Base-by-base conservation (phyloP, 2,888 invertebrate species). In the Ischnura elegans region DNA sequence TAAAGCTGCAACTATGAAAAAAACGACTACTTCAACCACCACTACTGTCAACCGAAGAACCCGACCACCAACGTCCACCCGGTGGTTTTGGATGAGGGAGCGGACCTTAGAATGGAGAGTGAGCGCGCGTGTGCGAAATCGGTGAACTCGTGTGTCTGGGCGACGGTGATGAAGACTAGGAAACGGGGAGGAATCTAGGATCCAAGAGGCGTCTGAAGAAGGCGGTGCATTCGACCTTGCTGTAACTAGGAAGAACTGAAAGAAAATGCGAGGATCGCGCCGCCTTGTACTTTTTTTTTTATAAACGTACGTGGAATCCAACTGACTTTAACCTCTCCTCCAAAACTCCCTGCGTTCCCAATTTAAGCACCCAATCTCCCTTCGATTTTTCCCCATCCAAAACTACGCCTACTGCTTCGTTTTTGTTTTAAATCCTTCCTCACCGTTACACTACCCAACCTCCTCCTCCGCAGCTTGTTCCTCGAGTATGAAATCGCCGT, bases 21-120 rank as follows among this genome's bases (percentile, higher is more conserved):
- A 13, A 19, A 51, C 51, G 13, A 55, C 93, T 61, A 36, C 51
- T 51, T n/a, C 55, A 43, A 87, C 55, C 21, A 61, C 90, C 90
- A 90, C 90, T 47, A 87, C 66, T 61, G 61, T 43, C 61, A 51
- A 51, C 25, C 0, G 45, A 61, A 43, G 45, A 61, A 43, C n/a
- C 90, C 61, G 90, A n/a, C 87, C 86, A 25, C 55, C 45, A 45
- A n/a, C 61, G 90, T 61, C 13, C 90, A 66, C 25, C 90, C 43
- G 90, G 43, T 61, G 61, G 43, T 42, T 45, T 61, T 10, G 90
- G 61, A 90, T 61, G 87, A 42, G n/a, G 47, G 51, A 87, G 87
- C 61, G 61, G 61, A 25, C n/a, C 61, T 61, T n/a, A n/a, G 61
- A 61, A 19, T 51, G 19, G 13, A n/a, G 61, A 61, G 13, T 51